Evolutionary conservation across 92 coral and sea anemone species (phyloP).

Genomic region (Muricea muricata): DNA sequence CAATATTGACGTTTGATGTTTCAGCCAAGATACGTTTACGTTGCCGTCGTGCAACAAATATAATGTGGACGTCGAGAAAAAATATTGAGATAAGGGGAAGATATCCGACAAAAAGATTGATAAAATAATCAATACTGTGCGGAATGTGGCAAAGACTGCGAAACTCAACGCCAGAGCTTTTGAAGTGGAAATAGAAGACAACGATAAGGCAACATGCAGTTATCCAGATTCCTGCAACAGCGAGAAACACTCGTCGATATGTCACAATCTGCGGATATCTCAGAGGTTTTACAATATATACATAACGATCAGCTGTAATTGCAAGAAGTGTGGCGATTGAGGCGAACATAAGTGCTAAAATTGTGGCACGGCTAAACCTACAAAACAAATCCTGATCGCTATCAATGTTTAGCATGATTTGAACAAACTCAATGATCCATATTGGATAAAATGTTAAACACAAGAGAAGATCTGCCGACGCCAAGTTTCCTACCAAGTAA

Average conservation of each 20-base stretch:
- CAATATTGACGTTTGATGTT: background rate
- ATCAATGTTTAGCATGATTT: background rate
- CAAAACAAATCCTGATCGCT: background rate
- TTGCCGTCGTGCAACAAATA: background rate
- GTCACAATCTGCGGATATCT: background rate
- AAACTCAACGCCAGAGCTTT: background rate
- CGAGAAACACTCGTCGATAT: background rate
- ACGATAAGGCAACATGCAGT: background rate
- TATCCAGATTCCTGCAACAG: background rate
- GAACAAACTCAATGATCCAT: no score
- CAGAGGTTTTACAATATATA: background rate
- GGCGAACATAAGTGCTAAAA: background rate
- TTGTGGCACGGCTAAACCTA: background rate
- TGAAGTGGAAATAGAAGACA: background rate
- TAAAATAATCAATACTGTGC: background rate
- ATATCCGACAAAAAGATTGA: background rate
- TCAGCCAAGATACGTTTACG: background rate
- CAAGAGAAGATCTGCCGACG: no score
- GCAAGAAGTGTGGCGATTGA: background rate
- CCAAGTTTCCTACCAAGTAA: background rate
- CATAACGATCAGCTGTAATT: background rate
- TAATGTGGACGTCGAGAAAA: background rate
- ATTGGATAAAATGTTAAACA: background rate
- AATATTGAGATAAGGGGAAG: background rate
- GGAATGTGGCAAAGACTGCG: background rate